Conservation (phyloP, 2,888 invertebrate genomes). For the Diarsia rubi region DNA sequence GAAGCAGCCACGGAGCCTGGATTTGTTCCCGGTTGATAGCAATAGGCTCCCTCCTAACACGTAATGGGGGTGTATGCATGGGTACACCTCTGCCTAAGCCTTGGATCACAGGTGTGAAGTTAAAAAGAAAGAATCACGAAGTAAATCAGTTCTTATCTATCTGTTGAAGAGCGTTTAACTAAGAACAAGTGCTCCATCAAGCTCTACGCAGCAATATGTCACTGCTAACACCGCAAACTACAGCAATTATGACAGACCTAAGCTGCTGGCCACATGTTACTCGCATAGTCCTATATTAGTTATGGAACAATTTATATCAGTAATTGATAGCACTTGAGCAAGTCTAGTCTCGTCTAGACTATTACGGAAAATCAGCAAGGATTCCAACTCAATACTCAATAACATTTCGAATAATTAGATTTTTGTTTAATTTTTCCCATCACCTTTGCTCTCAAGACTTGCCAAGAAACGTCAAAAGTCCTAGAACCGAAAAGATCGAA, state of each 20-base stretch:
- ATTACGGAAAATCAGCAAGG: background rate
- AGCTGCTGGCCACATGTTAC: slow-evolving; percentile 4
- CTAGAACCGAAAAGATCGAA: background rate
- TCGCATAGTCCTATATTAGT: slow-evolving; percentile 6
- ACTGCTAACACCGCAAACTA: background rate
- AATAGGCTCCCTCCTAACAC: no score
- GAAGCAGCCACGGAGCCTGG: no score
- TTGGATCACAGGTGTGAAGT: no score
- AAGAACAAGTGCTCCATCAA: slow-evolving; percentile 3
- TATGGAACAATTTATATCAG: background rate
- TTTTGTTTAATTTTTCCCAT: background rate
- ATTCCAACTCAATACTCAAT: background rate
- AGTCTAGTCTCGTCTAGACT: background rate
- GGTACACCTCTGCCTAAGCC: no score
- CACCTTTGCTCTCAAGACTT: background rate
- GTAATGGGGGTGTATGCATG: no score
- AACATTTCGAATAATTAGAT: background rate
- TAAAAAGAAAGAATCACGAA: no score
- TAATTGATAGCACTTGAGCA: background rate
- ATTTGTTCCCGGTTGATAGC: no score
- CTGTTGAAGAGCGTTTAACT: background rate
- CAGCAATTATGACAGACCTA: background rate
- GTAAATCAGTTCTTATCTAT: background rate
- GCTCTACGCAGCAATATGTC: background rate
- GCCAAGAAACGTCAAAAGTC: background rate